phyloP scores from a whole-genome alignment of 2,797 vertebrate genomes.

The Oreonectes daqikongensis region DNA sequence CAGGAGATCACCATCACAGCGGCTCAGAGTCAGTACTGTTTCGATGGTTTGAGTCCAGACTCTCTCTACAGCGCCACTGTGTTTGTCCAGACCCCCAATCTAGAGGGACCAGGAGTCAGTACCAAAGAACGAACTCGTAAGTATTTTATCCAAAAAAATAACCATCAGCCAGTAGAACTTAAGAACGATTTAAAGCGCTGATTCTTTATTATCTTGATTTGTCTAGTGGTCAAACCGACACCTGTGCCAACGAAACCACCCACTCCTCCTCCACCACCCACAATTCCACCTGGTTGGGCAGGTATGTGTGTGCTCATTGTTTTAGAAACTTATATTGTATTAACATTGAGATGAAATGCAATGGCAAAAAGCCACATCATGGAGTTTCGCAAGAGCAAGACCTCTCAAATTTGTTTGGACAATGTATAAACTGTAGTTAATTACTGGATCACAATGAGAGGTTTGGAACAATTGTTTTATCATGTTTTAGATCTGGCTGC shows the following conservation, averaged over 20 bases:
- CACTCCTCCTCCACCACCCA: conserved; percentile 90
- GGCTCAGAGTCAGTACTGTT: conserved; percentile 89
- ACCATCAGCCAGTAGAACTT: not conserved
- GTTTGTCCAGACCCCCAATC: conserved; percentile 93
- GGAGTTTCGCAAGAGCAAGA: not conserved
- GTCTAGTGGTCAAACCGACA: conserved; percentile 89
- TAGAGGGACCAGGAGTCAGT: conserved; percentile 90
- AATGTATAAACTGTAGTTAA: conserved; percentile 3
- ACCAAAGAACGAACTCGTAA: conserved; percentile 84
- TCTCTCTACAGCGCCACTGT: conserved; percentile 85
- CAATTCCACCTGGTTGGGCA: conserved; percentile 90
- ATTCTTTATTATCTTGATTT: conserved; percentile 39
- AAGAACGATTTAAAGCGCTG: not conserved
- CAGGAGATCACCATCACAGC: conserved; percentile 93
- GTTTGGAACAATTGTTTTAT: conserved; percentile 10
- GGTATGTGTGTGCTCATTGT: conserved; percentile 73
- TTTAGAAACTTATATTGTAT: not conserved
- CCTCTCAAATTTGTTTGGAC: not conserved
- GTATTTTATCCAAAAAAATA: conserved; percentile 46
- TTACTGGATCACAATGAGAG: conserved; percentile 11
- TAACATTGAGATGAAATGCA: not conserved
- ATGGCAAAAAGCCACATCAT: not conserved
- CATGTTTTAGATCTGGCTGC: conserved; percentile 9
- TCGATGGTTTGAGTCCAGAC: conserved; percentile 87
- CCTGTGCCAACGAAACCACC: conserved; percentile 87